Base-by-base conservation (phyloP, 2,797 vertebrate species). In the Tapirus indicus region DNA sequence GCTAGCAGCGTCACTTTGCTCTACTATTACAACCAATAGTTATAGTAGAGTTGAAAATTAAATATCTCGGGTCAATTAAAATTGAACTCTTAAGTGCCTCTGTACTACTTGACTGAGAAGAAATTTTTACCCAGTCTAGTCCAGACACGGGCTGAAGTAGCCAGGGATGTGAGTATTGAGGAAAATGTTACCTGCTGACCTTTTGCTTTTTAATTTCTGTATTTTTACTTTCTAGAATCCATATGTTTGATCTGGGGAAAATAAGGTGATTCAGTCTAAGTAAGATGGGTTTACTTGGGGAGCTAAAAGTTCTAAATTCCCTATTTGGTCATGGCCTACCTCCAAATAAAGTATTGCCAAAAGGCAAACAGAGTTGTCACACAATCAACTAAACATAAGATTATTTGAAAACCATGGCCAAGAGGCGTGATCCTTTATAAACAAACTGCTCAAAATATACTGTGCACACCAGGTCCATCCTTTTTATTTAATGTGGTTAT, bases 391-490 rank as follows among this genome's bases (percentile, higher is more conserved):
- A 60, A 85, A 95, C 27, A 71, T 71, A 68, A 71, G 60, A 58
- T 56, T 49, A 58, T 85, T 79, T 88, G 64, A 93, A 93, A 95
- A 49, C n/a, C 80, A 60, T 66, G 44, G 69, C 69, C 60, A 85
- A 78, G 35, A 80, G 27, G 44, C 49, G 79, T 47, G 47, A 79
- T 68, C 20, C 10, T 89, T 79, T 92, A 72, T 85, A 85, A 85
- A 74, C 20, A 94, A 92, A 86, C 23, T 69, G 64, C n/a, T 90
- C 29, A 52, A 90, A 80, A 91, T 75, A 82, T 27, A 86, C 66
- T 4, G 1, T 47, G 14, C 52, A 69, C 13, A 86, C 29, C 11
- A 79, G 35, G 23, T 56, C 69, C 29, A 84, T n/a, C 20, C 64
- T 69, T 77, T 84, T 38, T 54, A 18, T 47, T 91, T 72, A 54